Evolutionary conservation across 1,140 invertebrate species (phyloP).

Genomic region (Drosophila orosa): DNA sequence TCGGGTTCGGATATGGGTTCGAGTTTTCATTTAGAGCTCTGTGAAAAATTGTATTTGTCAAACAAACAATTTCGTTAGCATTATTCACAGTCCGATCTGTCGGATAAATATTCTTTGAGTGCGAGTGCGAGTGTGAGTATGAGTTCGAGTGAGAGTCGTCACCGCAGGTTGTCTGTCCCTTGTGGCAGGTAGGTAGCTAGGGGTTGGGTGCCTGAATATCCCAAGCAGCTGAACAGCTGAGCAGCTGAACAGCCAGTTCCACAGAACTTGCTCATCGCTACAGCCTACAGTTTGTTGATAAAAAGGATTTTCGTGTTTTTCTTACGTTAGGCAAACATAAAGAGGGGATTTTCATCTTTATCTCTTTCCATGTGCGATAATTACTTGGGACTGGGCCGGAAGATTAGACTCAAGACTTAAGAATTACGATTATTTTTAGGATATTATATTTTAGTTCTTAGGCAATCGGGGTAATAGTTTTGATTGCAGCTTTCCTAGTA

Average conservation of each 20-base stretch:
- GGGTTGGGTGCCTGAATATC: neutral
- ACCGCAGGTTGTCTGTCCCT: constrained; percentile 34
- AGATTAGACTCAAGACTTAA: too few species aligned
- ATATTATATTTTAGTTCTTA: neutral
- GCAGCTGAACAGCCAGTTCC: constrained; percentile 22
- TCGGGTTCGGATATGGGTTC: constrained; percentile 20
- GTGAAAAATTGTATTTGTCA: constrained; percentile 70
- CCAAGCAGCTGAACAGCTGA: constrained; percentile 26
- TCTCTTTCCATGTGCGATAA: neutral
- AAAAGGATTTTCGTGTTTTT: constrained; percentile 71
- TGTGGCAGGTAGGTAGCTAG: constrained; percentile 41
- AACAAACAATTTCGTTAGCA: constrained; percentile 69
- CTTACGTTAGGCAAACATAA: constrained; percentile 44
- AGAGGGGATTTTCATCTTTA: constrained; percentile 3
- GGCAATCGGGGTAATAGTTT: too few species aligned
- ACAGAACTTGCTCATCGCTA: constrained; percentile 28
- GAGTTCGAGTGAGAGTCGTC: constrained; percentile 24
- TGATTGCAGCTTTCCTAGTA: neutral
- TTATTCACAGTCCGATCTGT: constrained; percentile 42
- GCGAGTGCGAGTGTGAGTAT: constrained; percentile 7
- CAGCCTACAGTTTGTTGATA: constrained; percentile 43
- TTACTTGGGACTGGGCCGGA: neutral
- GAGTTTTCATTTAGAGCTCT: constrained; percentile 36
- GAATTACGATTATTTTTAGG: neutral
- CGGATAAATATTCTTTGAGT: constrained; percentile 43